Evolutionary conservation across 2,113 vertebrate genomes (phyloP), one percentile per base, ranked within the genome.

Genomic region (Vimba vimba): DNA sequence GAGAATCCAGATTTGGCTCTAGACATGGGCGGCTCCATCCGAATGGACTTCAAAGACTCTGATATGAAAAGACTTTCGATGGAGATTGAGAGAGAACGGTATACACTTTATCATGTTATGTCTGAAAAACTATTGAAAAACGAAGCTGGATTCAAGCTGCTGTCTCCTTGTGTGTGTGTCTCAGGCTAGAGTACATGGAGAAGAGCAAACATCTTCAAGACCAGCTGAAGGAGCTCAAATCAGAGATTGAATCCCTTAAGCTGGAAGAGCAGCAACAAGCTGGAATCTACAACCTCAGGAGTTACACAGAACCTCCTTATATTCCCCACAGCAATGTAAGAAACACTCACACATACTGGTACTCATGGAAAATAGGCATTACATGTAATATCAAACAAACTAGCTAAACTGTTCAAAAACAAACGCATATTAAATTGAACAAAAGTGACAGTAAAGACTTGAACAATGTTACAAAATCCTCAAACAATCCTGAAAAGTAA

Each of bases 51-150:
- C 87, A 96, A 96, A 88, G 96, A 98, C 90, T 95, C 96, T 0
- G 97, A 98, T 92, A 96, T 97, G 93, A 98, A 98, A 91, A 94
- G 97, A 82, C 93, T 98, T 2, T 98, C 97, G 15, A 96, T 98
- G 94, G 97, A 98, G 92, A 98, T 98, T 5, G 96, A 98, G 91
- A 94, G 94, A 89, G 97, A 98, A 92, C 94, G 97, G 97, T 97
- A 86, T 52, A 84, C 12, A 2, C 39, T 64, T 79, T 33, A 39
- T 27, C 27, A 21, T 21, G 2, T 25, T 21, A 23, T 71, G 7
- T 59, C 4, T 6, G 52, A 62, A 81, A 10, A 50, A 25, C 33
- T 21, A 59, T 50, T 79, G 10, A 69, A 43, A 64, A 82, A 19
- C 9, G 4, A 82, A 62, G 50, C 39, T 78, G 3, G 47, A 12